Evolutionary conservation across 2,113 vertebrate genomes (phyloP).

Genomic region (Eonycteris spelaea): DNA sequence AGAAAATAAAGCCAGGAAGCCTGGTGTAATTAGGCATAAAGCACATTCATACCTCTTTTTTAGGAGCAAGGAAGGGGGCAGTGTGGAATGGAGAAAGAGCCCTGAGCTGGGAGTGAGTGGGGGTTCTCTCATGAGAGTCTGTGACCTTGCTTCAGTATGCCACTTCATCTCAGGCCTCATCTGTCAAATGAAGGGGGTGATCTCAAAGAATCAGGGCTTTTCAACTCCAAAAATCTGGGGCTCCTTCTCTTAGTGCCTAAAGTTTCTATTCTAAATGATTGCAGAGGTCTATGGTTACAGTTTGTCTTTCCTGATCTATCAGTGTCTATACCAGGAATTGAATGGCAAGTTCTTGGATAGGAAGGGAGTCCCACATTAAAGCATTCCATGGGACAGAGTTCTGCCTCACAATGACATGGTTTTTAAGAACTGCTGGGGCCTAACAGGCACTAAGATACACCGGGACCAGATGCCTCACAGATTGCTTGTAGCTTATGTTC

Average conservation of each 20-base stretch:
- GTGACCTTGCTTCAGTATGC: background rate
- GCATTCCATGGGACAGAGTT: background rate
- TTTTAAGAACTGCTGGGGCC: background rate
- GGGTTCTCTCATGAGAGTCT: background rate
- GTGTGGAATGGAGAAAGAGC: background rate
- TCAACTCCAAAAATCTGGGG: background rate
- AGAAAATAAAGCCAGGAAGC: background rate
- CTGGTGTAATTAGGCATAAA: background rate
- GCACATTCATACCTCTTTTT: background rate
- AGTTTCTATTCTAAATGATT: background rate
- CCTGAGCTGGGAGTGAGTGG: background rate
- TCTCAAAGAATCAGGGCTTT: background rate
- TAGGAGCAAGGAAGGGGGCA: background rate
- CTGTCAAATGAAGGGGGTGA: background rate
- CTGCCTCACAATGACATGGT: background rate
- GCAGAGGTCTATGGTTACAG: background rate
- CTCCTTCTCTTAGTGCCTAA: background rate
- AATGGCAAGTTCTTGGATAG: background rate
- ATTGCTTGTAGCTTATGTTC: background rate
- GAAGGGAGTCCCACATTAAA: background rate
- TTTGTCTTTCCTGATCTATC: background rate
- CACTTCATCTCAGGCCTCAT: background rate
- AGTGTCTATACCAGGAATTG: background rate
- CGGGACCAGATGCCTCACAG: background rate
- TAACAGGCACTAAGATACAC: background rate